Evolutionary conservation across 2,113 vertebrate genomes (phyloP).

Genomic region (Butorides virescens): DNA sequence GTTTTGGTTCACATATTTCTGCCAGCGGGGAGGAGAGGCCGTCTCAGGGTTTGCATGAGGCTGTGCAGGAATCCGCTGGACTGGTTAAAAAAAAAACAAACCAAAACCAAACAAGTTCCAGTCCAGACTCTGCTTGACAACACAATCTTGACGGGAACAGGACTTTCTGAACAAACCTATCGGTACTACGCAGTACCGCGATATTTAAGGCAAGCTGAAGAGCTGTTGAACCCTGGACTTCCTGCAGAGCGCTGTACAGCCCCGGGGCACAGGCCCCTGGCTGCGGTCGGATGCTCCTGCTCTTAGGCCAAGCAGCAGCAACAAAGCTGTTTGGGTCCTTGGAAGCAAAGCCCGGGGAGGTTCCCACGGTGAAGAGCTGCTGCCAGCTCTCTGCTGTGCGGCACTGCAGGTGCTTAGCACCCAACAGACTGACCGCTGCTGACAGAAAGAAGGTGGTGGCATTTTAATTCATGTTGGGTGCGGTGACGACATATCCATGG

Average conservation of each 20-base stretch:
- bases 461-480: fast-evolving
- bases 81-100: background rate
- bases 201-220: background rate
- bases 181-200: fast-evolving
- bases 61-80: background rate
- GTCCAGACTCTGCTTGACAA: background rate
- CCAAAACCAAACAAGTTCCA: background rate
- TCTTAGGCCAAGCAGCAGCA: background rate
- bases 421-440: fast-evolving
- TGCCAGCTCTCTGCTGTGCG: background rate
- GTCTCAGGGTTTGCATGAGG: background rate
- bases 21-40: background rate
- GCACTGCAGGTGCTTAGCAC: background rate
- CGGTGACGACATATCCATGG: fast-evolving
- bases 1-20: background rate
- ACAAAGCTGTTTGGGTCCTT: background rate
- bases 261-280: background rate
- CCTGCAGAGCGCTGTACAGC: no score
- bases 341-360: background rate
- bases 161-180: background rate
- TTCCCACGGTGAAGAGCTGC: fast-evolving
- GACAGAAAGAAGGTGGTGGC: background rate
- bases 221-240: background rate
- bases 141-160: background rate
- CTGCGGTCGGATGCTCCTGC: background rate